Percentiles rank a stretch among this genome's conserved stretches.
phyloP scores from a whole-genome alignment of 2,888 invertebrate genomes.

The Pogonocherus hispidulus region DNA sequence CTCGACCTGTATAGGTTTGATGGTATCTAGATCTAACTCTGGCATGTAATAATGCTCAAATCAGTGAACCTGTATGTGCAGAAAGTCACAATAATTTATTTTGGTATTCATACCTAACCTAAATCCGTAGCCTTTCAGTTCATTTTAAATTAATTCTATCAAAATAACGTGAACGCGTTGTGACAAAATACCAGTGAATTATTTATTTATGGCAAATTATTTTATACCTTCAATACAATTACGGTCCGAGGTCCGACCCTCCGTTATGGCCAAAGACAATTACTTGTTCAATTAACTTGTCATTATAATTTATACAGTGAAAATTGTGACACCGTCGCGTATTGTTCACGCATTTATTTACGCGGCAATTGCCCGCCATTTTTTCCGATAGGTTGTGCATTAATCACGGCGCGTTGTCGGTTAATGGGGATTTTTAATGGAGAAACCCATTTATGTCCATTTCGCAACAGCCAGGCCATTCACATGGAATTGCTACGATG shows the following conservation, averaged over 20 bases:
- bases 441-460: background rate
- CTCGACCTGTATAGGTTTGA: too few species aligned
- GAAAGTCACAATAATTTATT: too few species aligned
- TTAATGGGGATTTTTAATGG: background rate
- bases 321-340: constrained; percentile 33
- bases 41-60: too few species aligned
- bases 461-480: background rate
- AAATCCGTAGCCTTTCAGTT: background rate
- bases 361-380: constrained; percentile 1
- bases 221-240: constrained; percentile 18
- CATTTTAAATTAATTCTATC: background rate
- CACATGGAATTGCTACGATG: background rate
- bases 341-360: constrained; percentile 15
- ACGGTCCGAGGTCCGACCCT: background rate
- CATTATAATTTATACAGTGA: constrained; percentile 33
- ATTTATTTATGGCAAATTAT: background rate
- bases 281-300: constrained; percentile 42
- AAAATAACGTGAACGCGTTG: background rate
- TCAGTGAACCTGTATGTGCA: too few species aligned
- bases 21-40: too few species aligned
- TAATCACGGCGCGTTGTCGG: background rate
- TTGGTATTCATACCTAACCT: background rate
- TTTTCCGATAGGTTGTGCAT: constrained; percentile 9
- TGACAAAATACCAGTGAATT: background rate
- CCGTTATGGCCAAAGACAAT: constrained; percentile 11